Evolutionary conservation across 2,888 invertebrate species (phyloP).

Genomic region (Hetaerina titia): DNA sequence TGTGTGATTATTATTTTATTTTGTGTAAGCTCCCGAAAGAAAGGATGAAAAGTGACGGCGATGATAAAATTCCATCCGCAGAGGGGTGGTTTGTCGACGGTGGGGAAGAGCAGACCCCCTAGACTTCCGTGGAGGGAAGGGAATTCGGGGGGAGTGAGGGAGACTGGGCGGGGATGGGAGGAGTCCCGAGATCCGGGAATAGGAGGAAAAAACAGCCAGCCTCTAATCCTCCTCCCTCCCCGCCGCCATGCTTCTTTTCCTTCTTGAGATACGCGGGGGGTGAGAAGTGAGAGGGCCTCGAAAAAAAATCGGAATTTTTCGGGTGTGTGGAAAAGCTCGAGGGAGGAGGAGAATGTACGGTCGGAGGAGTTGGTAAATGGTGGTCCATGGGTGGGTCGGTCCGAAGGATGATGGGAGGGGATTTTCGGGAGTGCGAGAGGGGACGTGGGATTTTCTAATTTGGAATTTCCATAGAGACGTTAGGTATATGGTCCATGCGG

Average conservation of each 20-base stretch:
- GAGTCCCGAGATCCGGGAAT: neutral
- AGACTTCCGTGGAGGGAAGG: neutral
- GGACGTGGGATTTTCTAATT: neutral
- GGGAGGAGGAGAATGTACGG: neutral
- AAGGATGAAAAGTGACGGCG: constrained; percentile 19
- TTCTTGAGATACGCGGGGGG: neutral
- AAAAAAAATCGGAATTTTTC: neutral
- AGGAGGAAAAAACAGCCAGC: neutral
- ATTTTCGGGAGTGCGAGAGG: too few relatives aligned
- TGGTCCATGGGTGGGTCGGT: neutral
- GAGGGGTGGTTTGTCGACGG: neutral
- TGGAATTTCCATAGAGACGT: constrained; percentile 11
- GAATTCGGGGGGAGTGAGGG: neutral
- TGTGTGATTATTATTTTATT: constrained; percentile 15
- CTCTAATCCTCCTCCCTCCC: neutral
- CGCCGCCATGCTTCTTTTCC: neutral
- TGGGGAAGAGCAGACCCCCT: neutral
- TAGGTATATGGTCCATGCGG: neutral
- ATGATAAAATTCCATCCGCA: neutral
- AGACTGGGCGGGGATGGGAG: neutral
- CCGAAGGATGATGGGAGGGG: neutral
- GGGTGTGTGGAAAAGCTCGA: neutral
- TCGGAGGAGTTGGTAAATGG: neutral
- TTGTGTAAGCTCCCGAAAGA: neutral
- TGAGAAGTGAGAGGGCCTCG: neutral